Evolutionary conservation across 2,113 vertebrate genomes (phyloP), one percentile per base, ranked within the genome.

Genomic region (Suricata suricatta): DNA sequence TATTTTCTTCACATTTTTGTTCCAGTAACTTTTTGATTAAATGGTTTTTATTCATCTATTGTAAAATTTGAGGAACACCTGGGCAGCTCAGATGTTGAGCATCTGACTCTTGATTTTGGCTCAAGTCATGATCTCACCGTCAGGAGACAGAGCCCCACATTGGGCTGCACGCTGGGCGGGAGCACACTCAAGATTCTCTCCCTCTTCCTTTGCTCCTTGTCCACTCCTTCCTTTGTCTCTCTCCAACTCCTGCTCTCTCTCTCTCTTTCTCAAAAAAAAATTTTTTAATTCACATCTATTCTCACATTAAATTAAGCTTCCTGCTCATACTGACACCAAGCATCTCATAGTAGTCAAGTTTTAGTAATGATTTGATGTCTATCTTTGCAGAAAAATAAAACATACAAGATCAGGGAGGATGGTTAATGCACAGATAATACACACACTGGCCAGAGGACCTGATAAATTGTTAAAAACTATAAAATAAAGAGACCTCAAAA

Each of bases 381-480:
- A 97, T 98, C 96, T 97, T 98, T 98, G 97, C 96, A 98, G 97
- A 97, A 98, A 98, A 98, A 80, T 96, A 98, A 98, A 94, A 98
- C 97, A 98, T 91, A 97, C 96, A 98, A 98, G 96, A 97, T 97
- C 96, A 97, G 97, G 97, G 96, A 98, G 88, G 96, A 98, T 91
- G 83, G 76, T 96, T 97, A 93, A 96, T 95, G 97, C 97, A 98
- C 97, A 98, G 97, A 93, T 98, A 90, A 98, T 27, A 98, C 95
- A 84, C 10, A 98, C 97, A 97, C 91, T 94, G 95, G 97, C 97
- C 97, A 98, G 98, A 98, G 97, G 81, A 96, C 83, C 17, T 10
- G 87, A 97, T 93, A 98, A 97, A 93, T 97, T 91, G 90, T 94
- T 94, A 87, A 57, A 94, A 69, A 89, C 97, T 98, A 97, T 93